These are phyloP conservation scores for Drosophila oshimai DNA, from an alignment of 1,140 invertebrate species.

Conservation along the genomic window DNA sequence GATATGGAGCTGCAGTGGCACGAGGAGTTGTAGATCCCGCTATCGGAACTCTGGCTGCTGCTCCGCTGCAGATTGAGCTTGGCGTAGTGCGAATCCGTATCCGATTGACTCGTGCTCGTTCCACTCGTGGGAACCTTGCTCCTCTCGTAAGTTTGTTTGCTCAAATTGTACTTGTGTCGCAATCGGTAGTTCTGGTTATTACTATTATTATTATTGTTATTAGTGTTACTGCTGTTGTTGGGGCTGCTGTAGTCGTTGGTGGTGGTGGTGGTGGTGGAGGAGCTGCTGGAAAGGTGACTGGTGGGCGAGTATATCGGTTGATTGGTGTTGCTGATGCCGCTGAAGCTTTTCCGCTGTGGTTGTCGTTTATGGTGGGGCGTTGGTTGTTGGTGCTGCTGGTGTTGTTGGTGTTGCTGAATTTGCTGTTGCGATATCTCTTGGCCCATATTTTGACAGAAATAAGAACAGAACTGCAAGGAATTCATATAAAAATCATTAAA, in stretches of 20 bases:
- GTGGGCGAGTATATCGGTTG: constrained; percentile 57
- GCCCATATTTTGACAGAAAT: constrained; percentile 82
- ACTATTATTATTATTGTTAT: constrained; percentile 26
- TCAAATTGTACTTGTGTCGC: constrained; percentile 72
- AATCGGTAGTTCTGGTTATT: constrained; percentile 63
- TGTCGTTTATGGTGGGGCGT: constrained; percentile 43
- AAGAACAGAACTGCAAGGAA: constrained; percentile 63
- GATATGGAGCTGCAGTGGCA: constrained; percentile 76
- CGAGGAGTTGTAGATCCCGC: constrained; percentile 78
- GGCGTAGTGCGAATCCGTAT: constrained; percentile 65
- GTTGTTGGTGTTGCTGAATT: constrained; percentile 65
- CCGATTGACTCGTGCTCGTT: constrained; percentile 20
- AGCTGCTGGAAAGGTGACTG: constrained; percentile 53
- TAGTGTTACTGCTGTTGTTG: constrained; percentile 2
- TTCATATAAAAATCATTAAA: not conserved
- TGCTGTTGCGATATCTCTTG: constrained; percentile 82
- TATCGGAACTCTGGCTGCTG: constrained; percentile 73
- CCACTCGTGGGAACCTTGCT: constrained; percentile 39
- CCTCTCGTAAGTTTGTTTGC: constrained; percentile 72
- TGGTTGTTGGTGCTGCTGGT: constrained; percentile 57
- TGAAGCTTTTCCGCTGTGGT: constrained; percentile 40
- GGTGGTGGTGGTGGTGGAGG: constrained; percentile 8
- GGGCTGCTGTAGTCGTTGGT: not conserved
- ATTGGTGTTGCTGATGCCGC: constrained; percentile 31
- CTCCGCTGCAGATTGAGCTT: constrained; percentile 57